phyloP scores from a whole-genome alignment of 1,140 invertebrate species.

The Cotesia typhae region DNA sequence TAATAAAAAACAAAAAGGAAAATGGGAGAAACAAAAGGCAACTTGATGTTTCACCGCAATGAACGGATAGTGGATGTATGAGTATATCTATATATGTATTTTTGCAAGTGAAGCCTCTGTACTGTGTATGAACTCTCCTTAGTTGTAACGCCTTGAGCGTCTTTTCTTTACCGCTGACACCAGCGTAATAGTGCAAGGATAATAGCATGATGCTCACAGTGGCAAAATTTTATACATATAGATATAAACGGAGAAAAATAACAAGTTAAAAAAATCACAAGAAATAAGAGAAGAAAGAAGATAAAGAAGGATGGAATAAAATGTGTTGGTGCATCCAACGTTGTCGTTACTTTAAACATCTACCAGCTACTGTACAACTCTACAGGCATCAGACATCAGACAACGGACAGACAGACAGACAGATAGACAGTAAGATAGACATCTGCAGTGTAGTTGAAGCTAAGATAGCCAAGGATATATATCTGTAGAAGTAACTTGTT shows the following conservation, averaged over 20 bases:
- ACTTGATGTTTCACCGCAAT: slow-evolving; percentile 28
- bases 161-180: slow-evolving; percentile 29
- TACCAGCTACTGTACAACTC: too few species aligned
- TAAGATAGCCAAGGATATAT: background rate
- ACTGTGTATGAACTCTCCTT: background rate
- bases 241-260: slow-evolving; percentile 22
- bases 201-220: slow-evolving; percentile 40
- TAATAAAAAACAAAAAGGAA: slow-evolving; percentile 3
- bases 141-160: slow-evolving; percentile 34
- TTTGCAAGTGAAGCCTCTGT: background rate
- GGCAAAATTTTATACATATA: slow-evolving; percentile 29
- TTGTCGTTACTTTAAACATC: too few species aligned
- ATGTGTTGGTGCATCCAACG: too few species aligned
- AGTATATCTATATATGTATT: too few species aligned
- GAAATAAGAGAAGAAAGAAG: slow-evolving; percentile 17
- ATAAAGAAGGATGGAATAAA: too few species aligned
- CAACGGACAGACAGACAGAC: background rate
- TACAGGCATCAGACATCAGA: too few species aligned
- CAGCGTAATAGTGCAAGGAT: slow-evolving; percentile 40
- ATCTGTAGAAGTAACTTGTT: slow-evolving; percentile 3
- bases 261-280: background rate
- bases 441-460: background rate
- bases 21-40: slow-evolving; percentile 28
- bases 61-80: background rate
- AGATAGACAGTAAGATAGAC: slow-evolving; percentile 6